A percentile compares a stretch with the other conserved stretches of the same genome.
Conservation (phyloP, 1,140 invertebrate genomes). For the Drosophila tani region DNA sequence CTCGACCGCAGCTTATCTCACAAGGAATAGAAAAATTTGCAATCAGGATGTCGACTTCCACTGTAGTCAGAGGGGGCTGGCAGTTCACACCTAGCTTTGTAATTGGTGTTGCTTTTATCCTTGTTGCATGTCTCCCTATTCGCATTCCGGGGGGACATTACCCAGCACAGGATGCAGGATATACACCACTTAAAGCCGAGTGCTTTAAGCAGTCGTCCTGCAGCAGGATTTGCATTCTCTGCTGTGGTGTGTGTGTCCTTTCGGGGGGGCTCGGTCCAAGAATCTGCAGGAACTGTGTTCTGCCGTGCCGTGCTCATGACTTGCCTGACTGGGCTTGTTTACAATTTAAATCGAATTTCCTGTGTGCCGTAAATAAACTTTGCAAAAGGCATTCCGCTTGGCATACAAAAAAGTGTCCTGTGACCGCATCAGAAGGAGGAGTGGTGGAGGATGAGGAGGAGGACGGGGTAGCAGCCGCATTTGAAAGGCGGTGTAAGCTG, state of each 20-base stretch:
- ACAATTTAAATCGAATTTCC: conserved; percentile 83
- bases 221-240: conserved; percentile 68
- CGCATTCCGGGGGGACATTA: conserved; percentile 57
- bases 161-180: conserved; percentile 71
- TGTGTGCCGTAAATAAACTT: conserved; percentile 70
- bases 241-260: conserved; percentile 6
- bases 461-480: conserved; percentile 8
- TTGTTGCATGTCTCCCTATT: conserved; percentile 61
- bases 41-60: conserved; percentile 27
- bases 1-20: conserved; percentile 3
- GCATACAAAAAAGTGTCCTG: conserved; percentile 49
- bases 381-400: conserved; percentile 32
- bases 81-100: conserved; percentile 68
- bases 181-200: conserved; percentile 74
- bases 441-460: neutral
- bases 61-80: neutral
- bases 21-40: conserved; percentile 37
- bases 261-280: conserved; percentile 4
- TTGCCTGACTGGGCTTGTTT: conserved; percentile 67
- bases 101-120: conserved; percentile 71
- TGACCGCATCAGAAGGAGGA: conserved; percentile 5
- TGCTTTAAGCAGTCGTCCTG: conserved; percentile 62
- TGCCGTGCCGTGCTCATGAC: conserved; percentile 18
- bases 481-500: conserved; percentile 44
- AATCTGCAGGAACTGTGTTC: conserved; percentile 7